A percentile compares a stretch with the other conserved stretches of the same genome.
These are phyloP conservation scores for Plotosus lineatus DNA, from an alignment of 2,113 vertebrate genomes.

Conservation along the genomic window DNA sequence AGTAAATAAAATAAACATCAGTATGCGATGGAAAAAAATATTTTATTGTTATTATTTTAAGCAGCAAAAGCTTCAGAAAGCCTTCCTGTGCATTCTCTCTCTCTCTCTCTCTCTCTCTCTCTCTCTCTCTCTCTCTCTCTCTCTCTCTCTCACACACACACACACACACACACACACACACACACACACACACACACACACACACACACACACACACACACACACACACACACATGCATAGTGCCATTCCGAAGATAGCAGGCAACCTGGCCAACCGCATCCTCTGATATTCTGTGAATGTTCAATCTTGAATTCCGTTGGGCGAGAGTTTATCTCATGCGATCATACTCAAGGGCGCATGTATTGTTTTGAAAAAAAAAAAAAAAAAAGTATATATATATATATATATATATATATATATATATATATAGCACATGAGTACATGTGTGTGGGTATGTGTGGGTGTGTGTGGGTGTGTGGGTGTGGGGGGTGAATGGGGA, in stretches of 20 bases:
- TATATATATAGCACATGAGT: no score
- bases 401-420: neutral
- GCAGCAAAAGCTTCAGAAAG: neutral
- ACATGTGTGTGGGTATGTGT: no score
- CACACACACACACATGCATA: slow-evolving; percentile 31
- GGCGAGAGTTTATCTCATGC: slow-evolving; percentile 26
- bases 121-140: no score
- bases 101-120: no score
- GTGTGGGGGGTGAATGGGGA: no score
- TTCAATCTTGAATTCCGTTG: slow-evolving; percentile 42
- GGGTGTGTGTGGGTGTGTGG: no score
- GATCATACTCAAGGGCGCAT: neutral
- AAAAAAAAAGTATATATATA: neutral
- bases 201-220: neutral
- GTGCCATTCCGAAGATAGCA: slow-evolving; percentile 35
- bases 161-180: slow-evolving; percentile 25
- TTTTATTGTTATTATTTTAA: neutral
- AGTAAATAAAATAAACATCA: slow-evolving; percentile 43
- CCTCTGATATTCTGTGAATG: slow-evolving; percentile 52
- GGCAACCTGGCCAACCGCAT: slow-evolving; percentile 55
- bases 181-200: slow-evolving; percentile 12
- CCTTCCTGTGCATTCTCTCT: neutral
- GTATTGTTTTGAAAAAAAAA: slow-evolving; percentile 41
- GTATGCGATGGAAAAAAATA: neutral
- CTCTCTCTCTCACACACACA: no score